Conservation (phyloP, 2,797 vertebrate genomes). For the Microctenopoma lineatum region DNA sequence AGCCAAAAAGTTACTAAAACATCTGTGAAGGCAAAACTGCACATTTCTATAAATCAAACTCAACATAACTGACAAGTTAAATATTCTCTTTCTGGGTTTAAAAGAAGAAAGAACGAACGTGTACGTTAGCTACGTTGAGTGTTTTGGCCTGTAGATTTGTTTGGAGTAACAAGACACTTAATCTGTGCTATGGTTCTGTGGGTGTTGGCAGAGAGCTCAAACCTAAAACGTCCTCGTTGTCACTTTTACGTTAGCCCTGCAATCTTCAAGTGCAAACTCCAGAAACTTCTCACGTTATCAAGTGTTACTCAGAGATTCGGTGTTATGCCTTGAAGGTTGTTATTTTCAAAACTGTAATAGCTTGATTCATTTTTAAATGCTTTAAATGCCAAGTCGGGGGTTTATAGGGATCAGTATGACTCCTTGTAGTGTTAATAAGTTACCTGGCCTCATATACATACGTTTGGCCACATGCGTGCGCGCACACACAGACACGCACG, state of each 20-base stretch:
- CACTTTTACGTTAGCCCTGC: conserved; percentile 27
- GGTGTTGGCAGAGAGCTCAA: conserved; percentile 24
- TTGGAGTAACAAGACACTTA: conserved; percentile 33
- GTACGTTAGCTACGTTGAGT: conserved; percentile 29
- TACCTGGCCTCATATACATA: conserved; percentile 39
- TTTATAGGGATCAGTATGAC: conserved; percentile 28
- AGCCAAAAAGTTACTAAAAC: conserved; percentile 15
- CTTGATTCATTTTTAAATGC: not conserved
- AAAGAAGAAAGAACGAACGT: conserved; percentile 24
- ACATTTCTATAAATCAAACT: conserved; percentile 33
- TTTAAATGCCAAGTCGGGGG: conserved; percentile 35
- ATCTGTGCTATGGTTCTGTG: conserved; percentile 43
- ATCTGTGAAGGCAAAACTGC: conserved; percentile 49
- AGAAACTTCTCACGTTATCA: conserved; percentile 36
- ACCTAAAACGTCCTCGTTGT: conserved; percentile 19
- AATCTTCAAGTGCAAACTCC: conserved; percentile 48
- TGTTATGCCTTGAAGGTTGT: not conserved
- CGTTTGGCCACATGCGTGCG: not conserved
- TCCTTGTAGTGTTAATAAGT: conserved; percentile 51
- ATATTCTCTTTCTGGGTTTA: conserved; percentile 29
- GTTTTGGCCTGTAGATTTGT: conserved; percentile 39
- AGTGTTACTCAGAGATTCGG: not conserved
- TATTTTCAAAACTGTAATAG: not conserved
- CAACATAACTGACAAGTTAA: conserved; percentile 27
- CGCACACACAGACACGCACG: not conserved